Conservation (phyloP, 92 coral and sea anemone species). For the Muricea muricata region DNA sequence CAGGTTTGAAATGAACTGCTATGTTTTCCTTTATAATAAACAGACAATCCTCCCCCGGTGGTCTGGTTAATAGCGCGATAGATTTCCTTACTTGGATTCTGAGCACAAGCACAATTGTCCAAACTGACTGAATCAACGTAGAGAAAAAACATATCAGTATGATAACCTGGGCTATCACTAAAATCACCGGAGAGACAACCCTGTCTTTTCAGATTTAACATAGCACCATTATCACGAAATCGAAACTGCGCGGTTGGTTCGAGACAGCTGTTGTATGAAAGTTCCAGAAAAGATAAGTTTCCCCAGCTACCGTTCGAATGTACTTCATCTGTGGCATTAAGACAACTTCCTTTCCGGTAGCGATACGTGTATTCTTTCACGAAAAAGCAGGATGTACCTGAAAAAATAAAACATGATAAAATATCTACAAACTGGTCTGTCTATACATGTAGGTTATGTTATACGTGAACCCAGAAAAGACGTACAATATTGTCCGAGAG, state of each 20-base stretch:
- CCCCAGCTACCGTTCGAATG: conserved; percentile 1
- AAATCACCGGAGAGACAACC: background rate
- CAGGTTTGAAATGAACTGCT: background rate
- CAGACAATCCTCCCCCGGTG: background rate
- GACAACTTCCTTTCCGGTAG: background rate
- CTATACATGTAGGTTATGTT: no score
- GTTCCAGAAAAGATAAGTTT: background rate
- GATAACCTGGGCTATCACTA: background rate
- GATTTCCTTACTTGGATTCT: background rate
- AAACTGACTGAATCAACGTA: background rate
- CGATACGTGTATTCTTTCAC: background rate
- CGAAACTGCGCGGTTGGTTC: conserved; percentile 11
- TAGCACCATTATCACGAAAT: background rate
- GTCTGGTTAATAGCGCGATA: background rate
- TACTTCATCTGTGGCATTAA: background rate
- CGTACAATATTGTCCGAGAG: no score
- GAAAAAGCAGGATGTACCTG: background rate
- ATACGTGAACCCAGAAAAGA: no score
- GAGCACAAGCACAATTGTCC: background rate
- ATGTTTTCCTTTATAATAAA: background rate
- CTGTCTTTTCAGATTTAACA: background rate
- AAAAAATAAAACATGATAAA: no score
- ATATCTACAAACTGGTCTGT: no score
- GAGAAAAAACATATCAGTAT: background rate
- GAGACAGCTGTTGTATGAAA: background rate